phyloP scores from a whole-genome alignment of 2,888 invertebrate species.

The Colletes collaris region DNA sequence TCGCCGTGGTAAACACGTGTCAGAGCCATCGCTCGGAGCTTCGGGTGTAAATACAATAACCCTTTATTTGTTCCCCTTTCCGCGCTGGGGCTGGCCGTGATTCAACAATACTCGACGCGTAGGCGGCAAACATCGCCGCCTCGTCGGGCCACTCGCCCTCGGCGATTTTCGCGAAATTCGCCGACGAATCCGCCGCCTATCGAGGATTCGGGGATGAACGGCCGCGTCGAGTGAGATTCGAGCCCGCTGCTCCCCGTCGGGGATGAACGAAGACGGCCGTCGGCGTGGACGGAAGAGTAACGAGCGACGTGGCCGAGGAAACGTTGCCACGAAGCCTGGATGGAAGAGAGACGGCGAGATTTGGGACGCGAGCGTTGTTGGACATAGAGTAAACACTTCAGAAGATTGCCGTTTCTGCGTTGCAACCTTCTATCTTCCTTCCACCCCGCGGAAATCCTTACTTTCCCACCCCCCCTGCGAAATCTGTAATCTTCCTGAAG shows the following conservation, averaged over 20 bases:
- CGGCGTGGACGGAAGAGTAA: slow-evolving; percentile 39
- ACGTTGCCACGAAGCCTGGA: slow-evolving; percentile 37
- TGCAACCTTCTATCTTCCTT: slow-evolving; percentile 56
- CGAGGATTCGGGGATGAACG: slow-evolving; percentile 50
- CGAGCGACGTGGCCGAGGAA: slow-evolving; percentile 53
- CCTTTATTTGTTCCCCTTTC: slow-evolving; percentile 81
- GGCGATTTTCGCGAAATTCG: slow-evolving; percentile 75
- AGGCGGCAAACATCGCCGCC: slow-evolving; percentile 77
- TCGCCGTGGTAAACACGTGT: slow-evolving; percentile 59
- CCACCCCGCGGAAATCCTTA: slow-evolving; percentile 71
- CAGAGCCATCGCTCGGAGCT: slow-evolving; percentile 69
- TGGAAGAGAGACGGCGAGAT: slow-evolving; percentile 21
- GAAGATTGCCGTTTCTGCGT: slow-evolving; percentile 72
- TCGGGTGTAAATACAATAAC: slow-evolving; percentile 82
- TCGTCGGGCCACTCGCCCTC: slow-evolving; percentile 68
- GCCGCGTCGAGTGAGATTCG: slow-evolving; percentile 29
- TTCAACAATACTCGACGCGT: slow-evolving; percentile 81
- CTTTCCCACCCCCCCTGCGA: slow-evolving; percentile 51
- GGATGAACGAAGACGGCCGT: slow-evolving; percentile 42
- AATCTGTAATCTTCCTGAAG: slow-evolving; percentile 73
- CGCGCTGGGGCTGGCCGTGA: slow-evolving; percentile 75
- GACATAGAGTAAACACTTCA: slow-evolving; percentile 74
- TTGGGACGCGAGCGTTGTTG: slow-evolving; percentile 59
- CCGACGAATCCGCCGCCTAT: slow-evolving; percentile 59
- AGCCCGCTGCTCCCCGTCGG: slow-evolving; percentile 16